Percentiles rank a stretch among this genome's conserved stretches.
These are phyloP conservation scores for Platynereis dumerilii DNA, from an alignment of 2,888 invertebrate species.

Conservation along the genomic window DNA sequence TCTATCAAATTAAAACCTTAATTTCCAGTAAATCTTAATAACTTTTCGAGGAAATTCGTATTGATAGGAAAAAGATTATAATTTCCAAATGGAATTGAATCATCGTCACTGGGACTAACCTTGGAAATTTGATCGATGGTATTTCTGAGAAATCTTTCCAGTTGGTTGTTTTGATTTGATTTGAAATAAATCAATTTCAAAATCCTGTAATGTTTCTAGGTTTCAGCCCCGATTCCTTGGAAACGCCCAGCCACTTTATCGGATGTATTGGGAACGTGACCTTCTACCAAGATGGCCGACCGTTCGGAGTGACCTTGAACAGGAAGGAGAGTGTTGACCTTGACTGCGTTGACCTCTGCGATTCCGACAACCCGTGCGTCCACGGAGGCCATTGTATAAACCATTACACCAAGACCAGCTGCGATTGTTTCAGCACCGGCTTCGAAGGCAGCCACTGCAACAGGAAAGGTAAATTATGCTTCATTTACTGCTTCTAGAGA, in stretches of 20 bases:
- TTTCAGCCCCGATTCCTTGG: constrained; percentile 13
- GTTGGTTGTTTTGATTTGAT: no score
- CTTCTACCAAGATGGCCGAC: constrained; percentile 5
- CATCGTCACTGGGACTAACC: no score
- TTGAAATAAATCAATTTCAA: no score
- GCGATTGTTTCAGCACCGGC: constrained; percentile 90
- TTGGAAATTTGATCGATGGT: no score
- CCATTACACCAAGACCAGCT: constrained; percentile 86
- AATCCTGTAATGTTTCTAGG: no score
- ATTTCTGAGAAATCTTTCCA: no score
- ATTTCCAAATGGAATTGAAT: no score
- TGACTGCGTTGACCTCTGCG: constrained; percentile 80
- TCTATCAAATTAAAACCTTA: no score
- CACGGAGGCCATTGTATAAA: constrained; percentile 88
- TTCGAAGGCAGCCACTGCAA: constrained; percentile 93
- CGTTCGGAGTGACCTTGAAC: constrained; percentile 5
- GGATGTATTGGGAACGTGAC: constrained; percentile 13
- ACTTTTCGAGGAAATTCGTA: no score
- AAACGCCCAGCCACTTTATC: constrained; percentile 19
- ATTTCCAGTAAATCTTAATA: no score
- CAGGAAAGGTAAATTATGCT: constrained; percentile 76
- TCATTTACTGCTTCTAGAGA: neutral
- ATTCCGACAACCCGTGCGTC: constrained; percentile 80
- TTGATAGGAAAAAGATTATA: no score
- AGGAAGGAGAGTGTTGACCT: constrained; percentile 10